Evolutionary conservation across 2,888 invertebrate species (phyloP), one percentile per base, ranked within the genome.

Genomic region (Thera obeliscata): DNA sequence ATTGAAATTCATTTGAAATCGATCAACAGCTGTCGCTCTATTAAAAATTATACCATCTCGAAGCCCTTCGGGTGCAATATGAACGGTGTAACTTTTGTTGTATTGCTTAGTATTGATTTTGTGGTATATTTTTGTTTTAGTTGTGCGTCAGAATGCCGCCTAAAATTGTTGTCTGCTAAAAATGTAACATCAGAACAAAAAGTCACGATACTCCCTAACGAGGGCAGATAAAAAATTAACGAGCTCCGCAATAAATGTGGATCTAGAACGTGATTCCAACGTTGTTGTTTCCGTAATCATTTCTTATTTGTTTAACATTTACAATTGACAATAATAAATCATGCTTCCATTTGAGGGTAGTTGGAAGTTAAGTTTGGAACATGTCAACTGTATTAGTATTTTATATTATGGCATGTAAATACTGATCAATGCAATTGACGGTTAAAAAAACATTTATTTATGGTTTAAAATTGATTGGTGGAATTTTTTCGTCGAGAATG

Each of bases 171-270:
- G 60, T 71, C 67, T 65, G 46, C 57, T 64, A 56, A 56, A 67
- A 61, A 61, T 60, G 56, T 64, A 41, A 56, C 66, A 41, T 59
- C 61, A 59, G 67, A 69, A 71, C 72, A 72, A 62, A 66, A 71
- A 71, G 70, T 64, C 69, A 69, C 70, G 67, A 71, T 50, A 70
- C 58, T 71, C 67, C 70, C 72, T 72, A 74, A 74, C 74, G 72
- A 84, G 80, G 76, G 73, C 77, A 75, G 76, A 79, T 77, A 85
- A 84, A 84, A 82, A 83, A 78, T 75, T 84, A 83, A 81, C 81
- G 81, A 83, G 81, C 77, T 73, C 69, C 61, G 75, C 76, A 78
- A 81, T 80, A 79, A 80, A 72, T 69, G 80, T 81, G 79, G 79
- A 84, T 81, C 76, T 81, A 74, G 81, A 80, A 81, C 81, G 81